A percentile compares a stretch with the other conserved stretches of the same genome.
Conservation (phyloP, 2,113 vertebrate genomes). For the Phalacrocorax carbo region DNA sequence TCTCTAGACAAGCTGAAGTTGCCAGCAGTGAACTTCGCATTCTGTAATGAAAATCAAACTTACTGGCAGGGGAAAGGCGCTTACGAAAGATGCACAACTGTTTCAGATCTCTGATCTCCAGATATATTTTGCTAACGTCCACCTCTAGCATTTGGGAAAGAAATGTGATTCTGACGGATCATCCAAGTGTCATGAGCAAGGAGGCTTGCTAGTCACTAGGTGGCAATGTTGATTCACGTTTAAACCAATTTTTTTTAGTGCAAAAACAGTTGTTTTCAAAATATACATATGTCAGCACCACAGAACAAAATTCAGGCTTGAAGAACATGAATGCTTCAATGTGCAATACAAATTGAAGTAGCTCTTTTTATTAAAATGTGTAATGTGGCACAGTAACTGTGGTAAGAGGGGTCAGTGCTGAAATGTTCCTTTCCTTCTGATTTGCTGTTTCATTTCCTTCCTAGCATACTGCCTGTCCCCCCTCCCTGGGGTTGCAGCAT, state of each 20-base stretch:
- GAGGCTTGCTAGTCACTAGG: slow-evolving; percentile 40
- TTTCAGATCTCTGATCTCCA: neutral
- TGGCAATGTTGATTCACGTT: slow-evolving; percentile 54
- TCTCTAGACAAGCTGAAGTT: neutral
- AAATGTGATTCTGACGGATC: rapidly evolving
- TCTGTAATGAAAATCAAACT: neutral
- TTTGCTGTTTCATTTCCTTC: slow-evolving; percentile 52
- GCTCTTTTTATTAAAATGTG: neutral
- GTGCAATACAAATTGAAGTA: neutral
- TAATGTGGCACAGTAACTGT: neutral
- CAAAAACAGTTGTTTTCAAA: neutral
- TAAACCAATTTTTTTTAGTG: neutral
- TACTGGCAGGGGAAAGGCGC: rapidly evolving
- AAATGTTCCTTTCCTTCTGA: slow-evolving; percentile 24
- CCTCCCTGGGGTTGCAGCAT: slow-evolving; percentile 3
- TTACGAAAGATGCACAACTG: neutral
- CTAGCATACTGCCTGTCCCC: neutral
- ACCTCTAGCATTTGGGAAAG: neutral
- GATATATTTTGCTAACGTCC: neutral
- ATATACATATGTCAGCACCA: slow-evolving; percentile 22
- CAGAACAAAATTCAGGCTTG: neutral
- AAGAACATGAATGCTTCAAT: neutral
- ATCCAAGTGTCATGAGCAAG: neutral
- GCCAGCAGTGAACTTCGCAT: neutral
- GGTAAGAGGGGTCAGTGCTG: neutral